Conservation (phyloP, 2,888 invertebrate species). For the Fabriciana adippe region DNA sequence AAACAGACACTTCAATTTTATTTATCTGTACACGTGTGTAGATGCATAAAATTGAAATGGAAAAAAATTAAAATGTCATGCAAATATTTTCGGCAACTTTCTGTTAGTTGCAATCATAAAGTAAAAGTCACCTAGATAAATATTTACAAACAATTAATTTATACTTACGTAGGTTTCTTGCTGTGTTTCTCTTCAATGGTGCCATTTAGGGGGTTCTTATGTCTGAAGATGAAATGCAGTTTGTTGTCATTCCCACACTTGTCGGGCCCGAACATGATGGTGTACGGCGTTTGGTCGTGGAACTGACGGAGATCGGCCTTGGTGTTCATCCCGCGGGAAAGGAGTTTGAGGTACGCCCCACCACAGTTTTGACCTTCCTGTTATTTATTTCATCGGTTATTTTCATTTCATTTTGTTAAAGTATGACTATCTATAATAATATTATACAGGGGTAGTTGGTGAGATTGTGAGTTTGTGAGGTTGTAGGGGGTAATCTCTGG, state of each 20-base stretch:
- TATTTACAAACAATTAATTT: background rate
- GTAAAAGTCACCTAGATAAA: too few relatives aligned
- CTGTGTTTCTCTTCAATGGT: constrained; percentile 97
- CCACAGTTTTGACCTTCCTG: constrained; percentile 99
- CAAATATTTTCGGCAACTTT: too few relatives aligned
- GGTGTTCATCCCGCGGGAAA: constrained; percentile 86
- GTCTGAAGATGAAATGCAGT: constrained; percentile 95
- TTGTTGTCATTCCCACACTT: constrained; percentile 98
- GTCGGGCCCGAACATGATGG: constrained; percentile 99
- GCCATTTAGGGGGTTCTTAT: constrained; percentile 96
- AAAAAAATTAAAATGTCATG: too few relatives aligned
- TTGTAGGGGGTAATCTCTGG: too few relatives aligned
- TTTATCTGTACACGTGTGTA: too few relatives aligned
- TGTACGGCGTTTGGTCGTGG: constrained; percentile 97
- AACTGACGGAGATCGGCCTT: constrained; percentile 88
- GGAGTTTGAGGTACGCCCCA: constrained; percentile 97
- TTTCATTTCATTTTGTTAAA: too few relatives aligned
- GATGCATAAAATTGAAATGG: too few relatives aligned
- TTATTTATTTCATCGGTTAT: background rate
- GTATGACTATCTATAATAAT: too few relatives aligned
- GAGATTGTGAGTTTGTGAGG: too few relatives aligned
- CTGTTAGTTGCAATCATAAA: too few relatives aligned
- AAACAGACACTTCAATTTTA: too few relatives aligned
- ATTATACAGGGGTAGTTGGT: too few relatives aligned
- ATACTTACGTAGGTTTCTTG: constrained; percentile 90